Conservation (phyloP, 2,113 vertebrate species). For the Lophius piscatorius region DNA sequence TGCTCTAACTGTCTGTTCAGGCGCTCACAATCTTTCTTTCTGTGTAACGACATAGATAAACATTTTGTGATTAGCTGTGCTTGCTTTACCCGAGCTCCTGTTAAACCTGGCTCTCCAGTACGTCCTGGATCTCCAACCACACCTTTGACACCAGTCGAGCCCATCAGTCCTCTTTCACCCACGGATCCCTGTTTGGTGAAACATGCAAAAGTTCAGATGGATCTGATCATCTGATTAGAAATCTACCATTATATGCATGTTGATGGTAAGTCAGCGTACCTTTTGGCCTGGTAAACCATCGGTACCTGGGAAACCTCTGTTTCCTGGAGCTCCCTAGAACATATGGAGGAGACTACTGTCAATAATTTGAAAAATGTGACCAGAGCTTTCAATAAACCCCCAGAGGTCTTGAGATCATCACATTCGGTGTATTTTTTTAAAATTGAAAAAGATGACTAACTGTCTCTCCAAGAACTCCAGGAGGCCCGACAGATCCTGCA, state of each 20-base stretch:
- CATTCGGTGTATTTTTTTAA: too few species aligned
- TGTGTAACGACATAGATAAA: too few species aligned
- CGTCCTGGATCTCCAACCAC: conserved; percentile 91
- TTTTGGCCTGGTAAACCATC: conserved; percentile 95
- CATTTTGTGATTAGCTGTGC: background rate
- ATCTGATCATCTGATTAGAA: background rate
- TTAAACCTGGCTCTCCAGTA: conserved; percentile 90
- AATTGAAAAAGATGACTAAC: conserved; percentile 73
- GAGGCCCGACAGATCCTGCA: conserved; percentile 85
- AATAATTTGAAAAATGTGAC: background rate
- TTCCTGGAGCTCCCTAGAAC: conserved; percentile 90
- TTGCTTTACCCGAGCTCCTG: conserved; percentile 91
- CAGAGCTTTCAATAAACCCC: too few species aligned
- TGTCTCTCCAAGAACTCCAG: conserved; percentile 88
- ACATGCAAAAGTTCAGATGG: background rate
- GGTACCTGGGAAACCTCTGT: conserved; percentile 93
- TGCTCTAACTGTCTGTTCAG: background rate
- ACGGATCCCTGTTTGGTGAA: conserved; percentile 84
- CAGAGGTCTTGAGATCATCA: too few species aligned
- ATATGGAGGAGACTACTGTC: background rate
- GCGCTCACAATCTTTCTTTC: too few species aligned
- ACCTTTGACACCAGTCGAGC: conserved; percentile 89
- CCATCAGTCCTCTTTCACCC: conserved; percentile 89
- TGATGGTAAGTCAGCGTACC: conserved; percentile 70
- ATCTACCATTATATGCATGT: too few species aligned